phyloP scores from a whole-genome alignment of 2,797 vertebrate species.

The Leptatherina wallacei region DNA sequence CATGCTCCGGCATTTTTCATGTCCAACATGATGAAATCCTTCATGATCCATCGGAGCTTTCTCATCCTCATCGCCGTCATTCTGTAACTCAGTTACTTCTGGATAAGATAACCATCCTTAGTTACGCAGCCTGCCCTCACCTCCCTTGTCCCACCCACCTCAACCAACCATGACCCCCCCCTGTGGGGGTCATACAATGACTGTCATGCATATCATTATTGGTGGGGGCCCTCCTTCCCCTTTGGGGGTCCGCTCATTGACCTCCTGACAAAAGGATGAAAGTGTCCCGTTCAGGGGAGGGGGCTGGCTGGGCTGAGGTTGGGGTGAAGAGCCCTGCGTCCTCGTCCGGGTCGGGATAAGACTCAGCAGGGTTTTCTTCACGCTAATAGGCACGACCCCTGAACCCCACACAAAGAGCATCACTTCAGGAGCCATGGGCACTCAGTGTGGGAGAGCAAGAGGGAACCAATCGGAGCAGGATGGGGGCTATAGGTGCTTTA shows the following conservation, averaged over 20 bases:
- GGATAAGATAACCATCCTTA: slow-evolving; percentile 74
- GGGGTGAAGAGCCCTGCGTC: slow-evolving; percentile 84
- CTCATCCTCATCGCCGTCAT: slow-evolving; percentile 39
- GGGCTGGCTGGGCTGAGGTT: slow-evolving; percentile 71
- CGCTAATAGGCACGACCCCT: slow-evolving; percentile 82
- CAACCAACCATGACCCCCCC: slow-evolving; percentile 79
- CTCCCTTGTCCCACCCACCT: slow-evolving; percentile 68
- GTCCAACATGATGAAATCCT: neutral
- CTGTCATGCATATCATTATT: slow-evolving; percentile 93
- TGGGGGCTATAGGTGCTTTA: slow-evolving; percentile 66
- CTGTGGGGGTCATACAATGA: slow-evolving; percentile 83
- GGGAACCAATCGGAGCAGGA: slow-evolving; percentile 69
- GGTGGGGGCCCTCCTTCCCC: slow-evolving; percentile 87
- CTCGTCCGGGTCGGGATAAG: slow-evolving; percentile 89
- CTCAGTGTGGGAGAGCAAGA: slow-evolving; percentile 78
- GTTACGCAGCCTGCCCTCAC: slow-evolving; percentile 58
- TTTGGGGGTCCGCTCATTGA: slow-evolving; percentile 91
- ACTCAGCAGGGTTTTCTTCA: slow-evolving; percentile 85
- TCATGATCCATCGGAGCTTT: slow-evolving; percentile 9
- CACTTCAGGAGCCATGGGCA: slow-evolving; percentile 82
- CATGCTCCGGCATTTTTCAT: neutral
- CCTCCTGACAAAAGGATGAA: slow-evolving; percentile 93
- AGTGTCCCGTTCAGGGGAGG: slow-evolving; percentile 86
- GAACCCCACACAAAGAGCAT: slow-evolving; percentile 84
- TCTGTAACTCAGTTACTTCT: slow-evolving; percentile 72